Base-by-base conservation (phyloP, 2,797 vertebrate species). In the Botia kubotai region DNA sequence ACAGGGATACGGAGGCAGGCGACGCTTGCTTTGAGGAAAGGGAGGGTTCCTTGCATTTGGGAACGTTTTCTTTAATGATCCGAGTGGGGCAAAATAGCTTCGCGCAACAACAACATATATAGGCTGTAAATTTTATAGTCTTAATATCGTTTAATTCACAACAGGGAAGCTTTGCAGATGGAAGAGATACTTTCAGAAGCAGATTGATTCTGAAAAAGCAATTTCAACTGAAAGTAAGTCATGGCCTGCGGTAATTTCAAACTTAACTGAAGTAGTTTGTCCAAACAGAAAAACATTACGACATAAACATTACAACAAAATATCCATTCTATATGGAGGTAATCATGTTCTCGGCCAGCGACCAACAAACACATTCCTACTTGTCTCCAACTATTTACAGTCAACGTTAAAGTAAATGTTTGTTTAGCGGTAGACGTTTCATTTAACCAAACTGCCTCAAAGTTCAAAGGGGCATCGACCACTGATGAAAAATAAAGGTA, bases 11-110 rank as follows among this genome's bases (percentile, higher is more conserved):
- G 75, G 68, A 79, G 43, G 57, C 11, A 73, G 21, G 19, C 50
- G 58, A 16, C 43, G 43, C 8, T 53, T 71, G 26, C 66, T 69
- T 75, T 63, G 10, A 67, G 79, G 36, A 72, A 6, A 29, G n/a
- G 10, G 57, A 82, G 50, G 10, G 39, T 50, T 62, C 68, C 14
- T 75, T 60, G 67, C 46, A 63, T 79, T 57, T 43, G 19, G 46
- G 67, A 57, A 65, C 71, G 48, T 66, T 39, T 2, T 0, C 48
- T 60, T 58, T 85, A 86, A 86, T 79, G 77, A 84, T 63, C 33
- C 16, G 33, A 72, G 70, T 3, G 6, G 7, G 60, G 62, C 60
- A 4, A 29, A 82, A 83, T 57, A 50, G 58, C 29, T 83, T 83
- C 50, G 50, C 29, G 72, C 70, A 77, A 29, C 29, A 72, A 70